phyloP scores from a whole-genome alignment of 2,888 invertebrate species.

The Plebejus melissa region DNA sequence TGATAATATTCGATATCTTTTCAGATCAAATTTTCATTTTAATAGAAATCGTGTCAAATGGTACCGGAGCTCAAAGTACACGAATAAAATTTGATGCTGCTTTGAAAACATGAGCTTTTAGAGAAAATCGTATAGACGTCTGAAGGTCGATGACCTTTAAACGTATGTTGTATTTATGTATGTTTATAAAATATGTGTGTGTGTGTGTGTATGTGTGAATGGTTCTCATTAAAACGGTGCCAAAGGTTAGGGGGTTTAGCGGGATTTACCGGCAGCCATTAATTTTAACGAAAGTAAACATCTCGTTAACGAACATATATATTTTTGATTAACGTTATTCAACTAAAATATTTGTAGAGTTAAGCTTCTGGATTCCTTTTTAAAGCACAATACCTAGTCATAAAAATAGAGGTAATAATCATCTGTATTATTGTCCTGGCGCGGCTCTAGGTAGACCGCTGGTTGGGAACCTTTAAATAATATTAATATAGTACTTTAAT shows the following conservation, averaged over 20 bases:
- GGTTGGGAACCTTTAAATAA: no score
- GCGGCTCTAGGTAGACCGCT: no score
- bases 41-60: background rate
- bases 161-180: background rate
- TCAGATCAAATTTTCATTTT: background rate
- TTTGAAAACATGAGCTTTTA: conserved; percentile 13
- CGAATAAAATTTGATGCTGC: conserved; percentile 1
- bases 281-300: conserved; percentile 8
- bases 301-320: background rate
- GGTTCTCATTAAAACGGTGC: background rate
- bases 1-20: background rate
- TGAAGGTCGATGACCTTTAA: conserved; percentile 2
- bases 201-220: background rate
- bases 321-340: background rate
- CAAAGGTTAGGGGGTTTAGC: background rate
- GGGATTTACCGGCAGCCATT: background rate
- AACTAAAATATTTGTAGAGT: background rate
- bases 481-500: no score
- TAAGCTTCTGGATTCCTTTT: no score
- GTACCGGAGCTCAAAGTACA: background rate
- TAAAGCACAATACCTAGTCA: no score
- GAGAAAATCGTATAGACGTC: background rate
- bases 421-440: no score
- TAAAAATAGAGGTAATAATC: no score
- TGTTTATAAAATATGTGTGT: background rate